Evolutionary conservation across 2,797 vertebrate genomes (phyloP), one percentile per base, ranked within the genome.

Genomic region (Lagodon rhomboides): DNA sequence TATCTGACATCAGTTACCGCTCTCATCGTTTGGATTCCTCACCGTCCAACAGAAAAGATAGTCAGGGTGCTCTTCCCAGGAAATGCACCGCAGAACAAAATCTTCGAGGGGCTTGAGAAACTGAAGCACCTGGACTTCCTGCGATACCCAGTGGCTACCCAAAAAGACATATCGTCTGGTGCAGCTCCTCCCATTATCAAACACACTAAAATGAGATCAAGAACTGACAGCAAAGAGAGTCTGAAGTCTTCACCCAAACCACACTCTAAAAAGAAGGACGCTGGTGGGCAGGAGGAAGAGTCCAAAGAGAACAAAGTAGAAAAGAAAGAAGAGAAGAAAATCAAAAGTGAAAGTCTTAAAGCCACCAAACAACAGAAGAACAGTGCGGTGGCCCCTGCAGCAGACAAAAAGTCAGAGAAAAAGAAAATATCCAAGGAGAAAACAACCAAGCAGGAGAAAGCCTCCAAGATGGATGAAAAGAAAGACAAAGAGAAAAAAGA

Each of bases 401-500:
- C 91, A n/a, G 90, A 93, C 12, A 98, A 97, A 89, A 95, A 73
- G 63, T 55, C 93, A 16, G 98, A 98, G 91, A 99, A 99, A 89
- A 97, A 98, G 87, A 99, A 98, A 88, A 58, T 96, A 60, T 85
- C 93, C 67, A 98, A 97, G 87, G 97, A 99, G 69, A 99, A 98
- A 83, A 93, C 86, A 18, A 93, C 94, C 27, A 99, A 99, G 91
- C 97, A 97, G 69, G 97, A 99, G 77, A 98, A 96, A 84, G 87
- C 91, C 2, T 95, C 97, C 23, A 99, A 98, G 89, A 94, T 98
- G 85, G 98, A 99, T 59, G 98, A 99, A 88, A 99, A 99, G 91
- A 98, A 97, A 92, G 98, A 99, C 89, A 99, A 98, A 88, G 98
- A 99, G 86, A 99, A 99, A 89, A 98, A 97, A 81, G 97, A 98